phyloP scores from a whole-genome alignment of 1,140 invertebrate species.

The Drosophila ambigua region DNA sequence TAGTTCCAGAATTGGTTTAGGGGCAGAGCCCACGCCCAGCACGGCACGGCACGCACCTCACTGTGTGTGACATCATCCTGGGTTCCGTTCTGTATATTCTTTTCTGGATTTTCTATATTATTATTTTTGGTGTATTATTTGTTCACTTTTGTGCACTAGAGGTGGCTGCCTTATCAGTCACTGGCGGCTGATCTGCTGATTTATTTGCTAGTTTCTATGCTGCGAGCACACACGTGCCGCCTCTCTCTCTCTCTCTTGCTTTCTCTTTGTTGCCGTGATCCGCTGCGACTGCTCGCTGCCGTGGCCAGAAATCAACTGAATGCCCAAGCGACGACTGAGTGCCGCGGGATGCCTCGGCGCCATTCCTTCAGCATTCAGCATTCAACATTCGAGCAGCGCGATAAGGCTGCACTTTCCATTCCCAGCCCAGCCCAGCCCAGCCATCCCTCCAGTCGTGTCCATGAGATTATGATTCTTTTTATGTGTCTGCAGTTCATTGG shows the following conservation, averaged over 20 bases:
- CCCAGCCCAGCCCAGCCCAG: too few relatives aligned
- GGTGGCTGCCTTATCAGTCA: slow-evolving; percentile 27
- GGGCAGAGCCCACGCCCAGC: not conserved
- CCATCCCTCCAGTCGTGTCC: too few relatives aligned
- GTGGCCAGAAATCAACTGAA: slow-evolving; percentile 54
- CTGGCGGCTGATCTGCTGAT: slow-evolving; percentile 37
- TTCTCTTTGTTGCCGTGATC: slow-evolving; percentile 1
- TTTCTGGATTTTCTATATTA: not conserved
- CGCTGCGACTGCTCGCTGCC: slow-evolving; percentile 40
- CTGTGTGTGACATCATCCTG: too few relatives aligned
- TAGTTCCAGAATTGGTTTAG: not conserved
- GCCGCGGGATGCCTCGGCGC: not conserved
- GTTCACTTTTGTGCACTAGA: slow-evolving; percentile 9
- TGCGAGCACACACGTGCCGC: slow-evolving; percentile 40
- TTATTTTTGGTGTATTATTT: too few relatives aligned
- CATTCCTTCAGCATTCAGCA: not conserved
- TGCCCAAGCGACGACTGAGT: not conserved
- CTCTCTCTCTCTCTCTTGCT: slow-evolving; percentile 1
- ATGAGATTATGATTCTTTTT: slow-evolving; percentile 9
- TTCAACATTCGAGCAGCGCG: slow-evolving; percentile 17
- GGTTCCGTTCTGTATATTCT: not conserved
- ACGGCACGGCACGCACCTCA: slow-evolving; percentile 57
- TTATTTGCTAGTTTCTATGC: slow-evolving; percentile 51
- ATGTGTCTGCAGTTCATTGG: slow-evolving; percentile 41
- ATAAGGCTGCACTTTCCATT: slow-evolving; percentile 40